phyloP scores from a whole-genome alignment of 2,113 vertebrate species.

The Calypte anna region DNA sequence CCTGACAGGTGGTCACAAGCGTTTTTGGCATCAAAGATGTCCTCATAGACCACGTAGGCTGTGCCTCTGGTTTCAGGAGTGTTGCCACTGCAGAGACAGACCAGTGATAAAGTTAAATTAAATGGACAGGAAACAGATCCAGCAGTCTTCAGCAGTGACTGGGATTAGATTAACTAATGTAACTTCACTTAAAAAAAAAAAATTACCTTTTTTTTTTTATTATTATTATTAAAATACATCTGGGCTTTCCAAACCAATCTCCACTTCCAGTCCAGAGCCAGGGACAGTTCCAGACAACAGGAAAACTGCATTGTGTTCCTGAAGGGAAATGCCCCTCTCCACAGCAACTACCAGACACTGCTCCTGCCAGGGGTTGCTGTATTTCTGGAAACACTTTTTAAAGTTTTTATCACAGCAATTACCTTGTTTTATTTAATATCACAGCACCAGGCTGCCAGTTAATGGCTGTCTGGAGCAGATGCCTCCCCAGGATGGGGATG shows the following conservation, averaged over 20 bases:
- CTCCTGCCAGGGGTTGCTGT: not conserved
- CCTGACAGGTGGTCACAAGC: slow-evolving; percentile 98
- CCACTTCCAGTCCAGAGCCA: not conserved
- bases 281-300: no score
- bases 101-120: not conserved
- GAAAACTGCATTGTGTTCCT: not conserved
- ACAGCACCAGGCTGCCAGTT: not conserved
- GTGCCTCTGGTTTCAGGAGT: slow-evolving; percentile 96
- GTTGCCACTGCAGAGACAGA: slow-evolving; percentile 84
- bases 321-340: not conserved
- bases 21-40: slow-evolving; percentile 99
- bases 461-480: not conserved
- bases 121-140: not conserved
- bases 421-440: slow-evolving; percentile 3
- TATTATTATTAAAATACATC: not conserved
- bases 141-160: not conserved
- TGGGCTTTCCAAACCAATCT: not conserved
- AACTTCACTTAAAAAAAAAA: not conserved
- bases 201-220: not conserved
- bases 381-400: not conserved
- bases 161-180: not conserved
- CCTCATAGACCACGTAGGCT: slow-evolving; percentile 97
- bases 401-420: not conserved
- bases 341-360: not conserved
- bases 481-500: not conserved